These are phyloP conservation scores for Patella depressa DNA, from an alignment of 2,888 invertebrate species.

Conservation along the genomic window DNA sequence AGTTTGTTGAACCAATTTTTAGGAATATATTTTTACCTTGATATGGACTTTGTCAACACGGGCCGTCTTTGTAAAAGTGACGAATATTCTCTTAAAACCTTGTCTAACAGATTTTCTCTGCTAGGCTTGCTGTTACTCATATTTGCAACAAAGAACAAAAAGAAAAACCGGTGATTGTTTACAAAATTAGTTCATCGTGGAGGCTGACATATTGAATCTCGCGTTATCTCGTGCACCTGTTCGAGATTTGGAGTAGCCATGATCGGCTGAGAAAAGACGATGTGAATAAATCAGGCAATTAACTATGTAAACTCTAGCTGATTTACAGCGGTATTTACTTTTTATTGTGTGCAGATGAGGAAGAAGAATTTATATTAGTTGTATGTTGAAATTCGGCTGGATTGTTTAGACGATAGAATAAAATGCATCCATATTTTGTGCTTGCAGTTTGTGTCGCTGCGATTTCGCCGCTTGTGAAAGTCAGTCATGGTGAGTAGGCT, in stretches of 20 bases:
- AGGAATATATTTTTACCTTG: constrained; percentile 42
- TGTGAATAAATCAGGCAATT: constrained; percentile 1
- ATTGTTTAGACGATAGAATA: too few species aligned
- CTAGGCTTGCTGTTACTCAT: constrained; percentile 57
- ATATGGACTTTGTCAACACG: constrained; percentile 56
- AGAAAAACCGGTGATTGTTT: not conserved
- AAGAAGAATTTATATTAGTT: not conserved
- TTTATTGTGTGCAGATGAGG: not conserved
- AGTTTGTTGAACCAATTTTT: not conserved
- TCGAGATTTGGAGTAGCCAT: constrained; percentile 17
- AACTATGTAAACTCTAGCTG: not conserved
- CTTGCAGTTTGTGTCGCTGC: too few species aligned
- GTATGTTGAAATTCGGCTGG: too few species aligned
- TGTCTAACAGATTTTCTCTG: constrained; percentile 45
- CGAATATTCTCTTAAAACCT: constrained; percentile 48
- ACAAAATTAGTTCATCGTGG: constrained; percentile 27
- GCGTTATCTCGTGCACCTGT: constrained; percentile 24
- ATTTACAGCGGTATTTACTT: not conserved
- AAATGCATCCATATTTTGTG: too few species aligned
- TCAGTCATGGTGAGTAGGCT: too few species aligned
- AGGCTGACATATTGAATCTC: constrained; percentile 49
- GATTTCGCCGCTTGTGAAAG: too few species aligned
- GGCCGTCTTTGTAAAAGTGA: constrained; percentile 50
- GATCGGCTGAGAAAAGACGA: not conserved
- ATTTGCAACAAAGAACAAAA: constrained; percentile 20